Evolutionary conservation across 2,113 vertebrate species (phyloP).

Genomic region (Colaptes auratus): DNA sequence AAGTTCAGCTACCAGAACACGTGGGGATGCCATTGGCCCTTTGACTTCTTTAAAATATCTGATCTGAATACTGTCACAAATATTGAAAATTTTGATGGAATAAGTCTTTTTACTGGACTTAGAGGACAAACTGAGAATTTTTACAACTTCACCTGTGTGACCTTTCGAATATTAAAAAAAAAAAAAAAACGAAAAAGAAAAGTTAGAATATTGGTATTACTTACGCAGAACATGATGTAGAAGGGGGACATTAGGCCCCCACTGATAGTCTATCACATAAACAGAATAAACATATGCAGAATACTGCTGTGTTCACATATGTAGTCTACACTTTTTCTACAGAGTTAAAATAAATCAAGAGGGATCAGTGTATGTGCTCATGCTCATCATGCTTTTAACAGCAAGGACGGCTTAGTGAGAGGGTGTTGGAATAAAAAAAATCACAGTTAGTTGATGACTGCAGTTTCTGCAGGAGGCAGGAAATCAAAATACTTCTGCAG

Average conservation of each 20-base stretch:
- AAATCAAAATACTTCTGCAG: not conserved
- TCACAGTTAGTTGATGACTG: not conserved
- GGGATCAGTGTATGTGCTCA: not conserved
- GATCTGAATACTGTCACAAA: not conserved
- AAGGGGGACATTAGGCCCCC: not conserved
- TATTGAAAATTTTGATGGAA: not conserved
- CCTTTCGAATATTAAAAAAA: not conserved
- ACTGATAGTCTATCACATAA: not conserved
- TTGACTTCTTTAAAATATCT: not conserved
- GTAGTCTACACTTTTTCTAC: not conserved
- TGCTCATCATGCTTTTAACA: not conserved
- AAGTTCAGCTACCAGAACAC: not conserved
- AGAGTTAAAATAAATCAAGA: not conserved
- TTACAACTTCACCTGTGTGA: accelerated
- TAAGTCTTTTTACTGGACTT: not conserved
- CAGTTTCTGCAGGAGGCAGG: not conserved
- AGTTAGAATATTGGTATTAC: not conserved
- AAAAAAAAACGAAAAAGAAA: not conserved
- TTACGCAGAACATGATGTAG: not conserved
- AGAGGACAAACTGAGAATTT: not conserved
- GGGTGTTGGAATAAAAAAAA: not conserved
- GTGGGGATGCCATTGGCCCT: not conserved
- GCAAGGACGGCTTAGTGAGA: not conserved
- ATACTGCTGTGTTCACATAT: not conserved
- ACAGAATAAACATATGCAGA: not conserved